Base-by-base conservation (phyloP, 2,113 vertebrate genomes). In the Oophaga pumilio region DNA sequence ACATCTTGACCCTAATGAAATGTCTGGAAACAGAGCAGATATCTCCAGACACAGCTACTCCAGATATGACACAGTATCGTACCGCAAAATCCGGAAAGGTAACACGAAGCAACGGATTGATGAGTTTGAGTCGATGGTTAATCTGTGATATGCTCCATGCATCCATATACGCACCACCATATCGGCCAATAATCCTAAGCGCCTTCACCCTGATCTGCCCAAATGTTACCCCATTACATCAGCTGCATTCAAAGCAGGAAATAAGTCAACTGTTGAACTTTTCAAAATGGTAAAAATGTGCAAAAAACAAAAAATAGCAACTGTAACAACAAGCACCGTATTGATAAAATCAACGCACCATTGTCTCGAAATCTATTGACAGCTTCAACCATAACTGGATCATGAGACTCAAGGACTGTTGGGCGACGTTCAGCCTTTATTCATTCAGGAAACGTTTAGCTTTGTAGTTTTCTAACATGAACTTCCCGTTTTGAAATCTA, bases 61-160 rank as follows among this genome's bases (percentile, higher is more conserved):
- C 88, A 94, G 95, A 84, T 99, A 98, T 91, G 96, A 97, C 89
- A 98, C 97, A 0, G 95, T 97, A 91, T 99, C 97, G 78, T 99
- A 98, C 90, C 94, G 97, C 76, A 97, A 95, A 93, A 99, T 99
- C 89, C 93, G 95, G 28, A 96, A 95, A 92, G 98, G 98, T 85
- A 98, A 98, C 93, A 99, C 97, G 56, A 97, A 96, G 11, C 96
- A 98, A 90, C 96, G 96, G 89, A 97, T 99, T 2, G 95, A 97
- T 22, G 96, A 97, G 87, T 99, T 99, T 56, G 98, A 99, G 87
- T 95, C 95, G 87, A 96, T 97, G 96, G 94, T 98, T 89, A 96
- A 97, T 93, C 93, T 92, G 43, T 97, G 91, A 95, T 43, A 15
- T 43, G 33, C 33, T 43, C 33, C 60, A 62, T 22, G 13, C 59